Evolutionary conservation across 2,888 invertebrate genomes (phyloP).

Genomic region (Nephrotoma appendiculata): DNA sequence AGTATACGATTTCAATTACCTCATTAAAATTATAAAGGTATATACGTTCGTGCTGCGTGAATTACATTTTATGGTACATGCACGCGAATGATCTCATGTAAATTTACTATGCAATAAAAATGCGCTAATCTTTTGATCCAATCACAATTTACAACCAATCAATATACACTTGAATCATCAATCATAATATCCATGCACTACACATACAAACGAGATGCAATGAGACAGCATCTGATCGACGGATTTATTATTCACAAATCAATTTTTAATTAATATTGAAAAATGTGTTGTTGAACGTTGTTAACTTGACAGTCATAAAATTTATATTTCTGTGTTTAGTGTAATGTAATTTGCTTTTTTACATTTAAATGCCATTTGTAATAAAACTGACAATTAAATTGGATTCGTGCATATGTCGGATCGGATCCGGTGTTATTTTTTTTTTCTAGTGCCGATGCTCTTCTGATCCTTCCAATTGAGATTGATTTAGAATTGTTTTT

Average conservation of each 20-base stretch:
- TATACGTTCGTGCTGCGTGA: too few species aligned
- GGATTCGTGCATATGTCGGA: too few species aligned
- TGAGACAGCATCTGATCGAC: not conserved
- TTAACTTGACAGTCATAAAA: not conserved
- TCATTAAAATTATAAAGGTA: not conserved
- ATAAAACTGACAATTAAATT: not conserved
- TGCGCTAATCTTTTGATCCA: not conserved
- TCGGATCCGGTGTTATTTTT: too few species aligned
- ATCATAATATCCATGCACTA: not conserved
- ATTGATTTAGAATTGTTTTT: too few species aligned
- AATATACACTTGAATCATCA: not conserved
- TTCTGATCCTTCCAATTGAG: too few species aligned
- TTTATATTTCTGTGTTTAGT: not conserved
- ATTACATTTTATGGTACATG: too few species aligned
- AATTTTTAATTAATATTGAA: not conserved
- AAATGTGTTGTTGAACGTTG: not conserved
- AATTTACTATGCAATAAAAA: not conserved
- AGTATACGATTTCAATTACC: not conserved
- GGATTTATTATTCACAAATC: not conserved
- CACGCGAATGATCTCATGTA: not conserved
- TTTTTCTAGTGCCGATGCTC: too few species aligned
- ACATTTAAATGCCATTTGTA: not conserved
- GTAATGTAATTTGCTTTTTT: not conserved
- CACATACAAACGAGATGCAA: too few species aligned
- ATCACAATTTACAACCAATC: not conserved